These are phyloP conservation scores for Oophaga pumilio DNA, from an alignment of 2,113 vertebrate genomes.

Conservation along the genomic window DNA sequence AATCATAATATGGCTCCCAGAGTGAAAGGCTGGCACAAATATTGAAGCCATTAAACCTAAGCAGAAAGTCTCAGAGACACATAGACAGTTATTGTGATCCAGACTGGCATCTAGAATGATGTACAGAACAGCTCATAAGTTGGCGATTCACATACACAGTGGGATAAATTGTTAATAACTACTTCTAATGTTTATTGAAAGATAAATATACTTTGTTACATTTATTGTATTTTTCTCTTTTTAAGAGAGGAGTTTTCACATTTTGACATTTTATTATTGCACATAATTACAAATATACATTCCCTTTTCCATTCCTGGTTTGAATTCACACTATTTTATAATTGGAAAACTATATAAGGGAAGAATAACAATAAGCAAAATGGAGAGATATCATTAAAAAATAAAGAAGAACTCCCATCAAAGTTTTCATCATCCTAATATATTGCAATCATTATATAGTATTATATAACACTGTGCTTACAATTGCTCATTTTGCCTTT, in stretches of 20 bases:
- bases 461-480: no score
- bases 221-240: not conserved
- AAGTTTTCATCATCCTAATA: no score
- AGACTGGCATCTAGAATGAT: not conserved
- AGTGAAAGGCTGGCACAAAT: constrained; percentile 22
- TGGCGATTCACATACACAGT: not conserved
- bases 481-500: no score
- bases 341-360: not conserved
- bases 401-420: no score
- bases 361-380: not conserved
- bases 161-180: not conserved
- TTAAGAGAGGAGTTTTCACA: not conserved
- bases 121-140: constrained; percentile 2
- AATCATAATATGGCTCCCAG: constrained; percentile 24
- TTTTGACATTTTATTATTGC: not conserved
- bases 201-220: not conserved
- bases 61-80: constrained; percentile 1
- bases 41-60: constrained; percentile 18
- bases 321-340: not conserved
- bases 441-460: no score
- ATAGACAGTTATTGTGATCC: not conserved
- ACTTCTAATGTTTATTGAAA: not conserved
- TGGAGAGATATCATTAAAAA: not conserved
- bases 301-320: no score
- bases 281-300: no score